Evolutionary conservation across 2,797 vertebrate genomes (phyloP), one percentile per base, ranked within the genome.

Genomic region (Micrastur ruficollis): DNA sequence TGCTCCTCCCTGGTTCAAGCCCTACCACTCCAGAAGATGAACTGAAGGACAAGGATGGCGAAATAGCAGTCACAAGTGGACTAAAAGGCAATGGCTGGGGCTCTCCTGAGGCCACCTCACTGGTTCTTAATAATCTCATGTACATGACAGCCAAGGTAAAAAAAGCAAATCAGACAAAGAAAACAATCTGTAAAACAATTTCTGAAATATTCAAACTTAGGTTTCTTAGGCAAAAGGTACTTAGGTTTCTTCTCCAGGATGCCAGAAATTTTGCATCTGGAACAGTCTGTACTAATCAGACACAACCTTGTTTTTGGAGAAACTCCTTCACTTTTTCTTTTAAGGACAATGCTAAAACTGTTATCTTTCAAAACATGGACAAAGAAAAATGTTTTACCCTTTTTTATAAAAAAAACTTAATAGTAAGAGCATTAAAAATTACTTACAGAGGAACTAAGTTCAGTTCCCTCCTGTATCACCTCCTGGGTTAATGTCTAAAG

Each of bases 121-220:
- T 99, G 81, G 99, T 99, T 95, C 99, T 99, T 75, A 99, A 99
- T 98, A 99, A 99, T 98, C 99, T 99, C 95, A 99, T 99, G 99
- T 99, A 99, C 97, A 99, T 99, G 99, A 99, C 99, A 0, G 99
- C 99, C 75, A 99, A 99, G 99, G 99, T 99, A 98, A 97, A 81
- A 81, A 70, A 46, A 29, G 32, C 20, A 66, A 75, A 87, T 22
- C 19, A 65, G 55, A 65, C 14, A 50, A 58, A 66, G 18, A 68
- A 42, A 14, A 6, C 16, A n/a, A 29, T 18, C 8, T 86, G 22
- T 79, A 52, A 84, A 82, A 62, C 20, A 31, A 11, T 65, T 62
- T 52, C 27, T n/a, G 25, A 38, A 38, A 53, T 75, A 31, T 12
- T 62, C 56, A 66, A 23, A 50, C n/a, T 75, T 66, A 19, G 1